Evolutionary conservation across 2,888 invertebrate species (phyloP), one percentile per base, ranked within the genome.

Genomic region (Silvanus unidentatus): DNA sequence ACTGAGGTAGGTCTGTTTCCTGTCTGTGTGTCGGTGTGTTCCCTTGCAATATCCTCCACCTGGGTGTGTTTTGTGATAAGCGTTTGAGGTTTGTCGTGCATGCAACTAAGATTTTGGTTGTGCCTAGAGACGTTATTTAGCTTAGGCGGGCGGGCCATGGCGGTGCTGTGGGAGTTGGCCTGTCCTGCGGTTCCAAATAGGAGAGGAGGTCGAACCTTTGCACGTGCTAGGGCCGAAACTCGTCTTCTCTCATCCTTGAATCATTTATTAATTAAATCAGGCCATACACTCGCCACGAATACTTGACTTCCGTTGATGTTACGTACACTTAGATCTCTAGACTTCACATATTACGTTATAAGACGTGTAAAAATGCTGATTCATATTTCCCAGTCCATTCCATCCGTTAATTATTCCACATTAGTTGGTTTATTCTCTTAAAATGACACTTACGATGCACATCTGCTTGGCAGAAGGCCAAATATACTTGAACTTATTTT

Each of bases 161-260:
- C 54, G 54, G 49, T 54, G 43, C 54, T 57, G 60, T 61, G 62
- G 62, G 61, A 57, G 62, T 62, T 57, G 47, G 47, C 60, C 59
- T 56, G 59, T 59, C 58, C 56, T 49, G 51, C 43, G 42, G 49
- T 39, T 49, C 54, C 48, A 55, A 56, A 56, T 58, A 55, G 54
- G 57, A 53, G 55, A 63, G 66, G 66, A 68, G 68, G 66, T 66
- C 64, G 66, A 65, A 62, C 65, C 59, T 64, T 62, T 63, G 62
- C 60, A 58, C 54, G 55, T 50, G 56, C 52, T 51, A 54, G 61
- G 59, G 58, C 59, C 57, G 60, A 58, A 54, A 55, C 54, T 45
- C 45, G 54, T 47, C 48, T 49, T 47, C 40, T 45, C 48, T 50
- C 48, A 45, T 48, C 48, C 50, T 53, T 47, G 44, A 44, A 49